These are phyloP conservation scores for Agelas oroides DNA, from an alignment of 37 sponge, comb jelly and placozoan species.

Conservation along the genomic window DNA sequence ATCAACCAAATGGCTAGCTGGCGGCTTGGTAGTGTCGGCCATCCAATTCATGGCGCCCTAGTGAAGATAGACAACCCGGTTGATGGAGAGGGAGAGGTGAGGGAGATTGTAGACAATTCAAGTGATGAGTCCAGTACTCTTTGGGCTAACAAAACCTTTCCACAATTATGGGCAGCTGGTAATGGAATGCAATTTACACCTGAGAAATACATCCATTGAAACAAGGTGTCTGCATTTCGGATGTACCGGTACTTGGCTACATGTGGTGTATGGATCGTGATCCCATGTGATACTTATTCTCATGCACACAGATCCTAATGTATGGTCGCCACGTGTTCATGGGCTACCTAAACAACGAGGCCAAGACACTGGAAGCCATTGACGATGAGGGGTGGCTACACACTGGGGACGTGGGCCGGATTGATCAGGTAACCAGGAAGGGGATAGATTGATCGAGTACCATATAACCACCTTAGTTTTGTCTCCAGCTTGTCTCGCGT, in stretches of 20 bases:
- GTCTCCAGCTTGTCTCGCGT: too few relatives aligned
- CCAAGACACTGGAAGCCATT: conserved; percentile 79
- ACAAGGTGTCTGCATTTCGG: too few relatives aligned
- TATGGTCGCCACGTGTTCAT: conserved; percentile 89
- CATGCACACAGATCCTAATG: conserved; percentile 58
- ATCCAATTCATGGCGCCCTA: conserved; percentile 40
- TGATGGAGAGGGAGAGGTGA: conserved; percentile 90
- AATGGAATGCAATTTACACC: too few relatives aligned
- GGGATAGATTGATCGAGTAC: neutral
- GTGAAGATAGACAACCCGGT: conserved; percentile 75
- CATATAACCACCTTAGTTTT: too few relatives aligned
- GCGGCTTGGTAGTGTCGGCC: conserved; percentile 66
- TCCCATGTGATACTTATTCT: too few relatives aligned
- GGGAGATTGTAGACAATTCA: neutral
- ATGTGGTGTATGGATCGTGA: too few relatives aligned
- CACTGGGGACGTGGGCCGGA: conserved; percentile 85
- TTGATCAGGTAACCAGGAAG: conserved; percentile 55
- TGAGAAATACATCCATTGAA: too few relatives aligned
- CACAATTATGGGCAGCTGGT: too few relatives aligned
- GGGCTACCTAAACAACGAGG: conserved; percentile 82
- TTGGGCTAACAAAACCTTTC: too few relatives aligned
- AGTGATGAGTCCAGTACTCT: too few relatives aligned
- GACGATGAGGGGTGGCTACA: conserved; percentile 93
- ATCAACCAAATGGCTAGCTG: conserved; percentile 28
- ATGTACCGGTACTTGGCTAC: too few relatives aligned